Percentiles rank a stretch among this genome's conserved stretches.
These are phyloP conservation scores for Ascaphus truei DNA, from an alignment of 2,113 vertebrate species.

Conservation along the genomic window DNA sequence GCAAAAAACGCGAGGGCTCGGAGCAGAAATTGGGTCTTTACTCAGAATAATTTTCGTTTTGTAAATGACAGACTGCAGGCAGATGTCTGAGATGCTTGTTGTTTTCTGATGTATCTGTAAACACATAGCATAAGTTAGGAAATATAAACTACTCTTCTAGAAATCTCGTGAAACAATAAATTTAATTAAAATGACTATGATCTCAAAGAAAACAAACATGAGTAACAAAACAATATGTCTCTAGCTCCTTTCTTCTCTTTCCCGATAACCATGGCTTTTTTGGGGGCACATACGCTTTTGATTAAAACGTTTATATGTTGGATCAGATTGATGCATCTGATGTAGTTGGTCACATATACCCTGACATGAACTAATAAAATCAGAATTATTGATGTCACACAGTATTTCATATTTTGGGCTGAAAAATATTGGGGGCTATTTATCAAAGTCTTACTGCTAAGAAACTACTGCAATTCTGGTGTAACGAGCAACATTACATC, in stretches of 20 bases:
- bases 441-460: no score
- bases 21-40: neutral
- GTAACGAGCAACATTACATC: no score
- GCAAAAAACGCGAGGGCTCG: neutral
- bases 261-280: constrained; percentile 10
- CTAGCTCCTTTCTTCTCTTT: constrained; percentile 29
- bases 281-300: constrained; percentile 12
- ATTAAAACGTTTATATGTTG: constrained; percentile 18
- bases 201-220: constrained; percentile 28
- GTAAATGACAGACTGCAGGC: constrained; percentile 14
- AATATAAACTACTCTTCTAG: constrained; percentile 26
- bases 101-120: constrained; percentile 28
- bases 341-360: constrained; percentile 4
- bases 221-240: constrained; percentile 25
- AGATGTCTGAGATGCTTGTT: constrained; percentile 25
- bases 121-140: constrained; percentile 18
- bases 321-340: neutral
- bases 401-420: neutral
- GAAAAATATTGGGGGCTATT: no score
- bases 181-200: constrained; percentile 34
- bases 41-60: neutral
- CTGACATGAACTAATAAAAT: neutral
- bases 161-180: constrained; percentile 28
- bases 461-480: no score
- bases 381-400: constrained; percentile 5